Evolutionary conservation across 2,888 invertebrate genomes (phyloP).

Genomic region (Rugalucina vietnamica): DNA sequence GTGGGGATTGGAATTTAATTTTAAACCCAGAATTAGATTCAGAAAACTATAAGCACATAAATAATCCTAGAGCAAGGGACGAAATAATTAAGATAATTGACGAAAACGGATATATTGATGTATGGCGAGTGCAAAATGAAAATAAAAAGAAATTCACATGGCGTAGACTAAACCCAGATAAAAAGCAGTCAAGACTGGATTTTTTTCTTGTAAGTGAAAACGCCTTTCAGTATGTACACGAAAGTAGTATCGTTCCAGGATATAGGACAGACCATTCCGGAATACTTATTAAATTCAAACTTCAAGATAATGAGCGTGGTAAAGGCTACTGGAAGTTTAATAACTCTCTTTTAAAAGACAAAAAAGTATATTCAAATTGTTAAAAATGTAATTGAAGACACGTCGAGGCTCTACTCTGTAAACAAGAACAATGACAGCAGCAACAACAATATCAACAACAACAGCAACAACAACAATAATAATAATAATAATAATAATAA

Average conservation of each 20-base stretch:
- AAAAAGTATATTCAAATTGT: too few species aligned
- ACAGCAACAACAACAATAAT: too few species aligned
- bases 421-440: too few species aligned
- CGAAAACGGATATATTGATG: background rate
- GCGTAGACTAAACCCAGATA: background rate
- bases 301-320: background rate
- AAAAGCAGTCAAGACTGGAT: background rate
- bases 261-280: background rate
- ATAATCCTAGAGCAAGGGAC: background rate
- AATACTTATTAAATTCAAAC: background rate
- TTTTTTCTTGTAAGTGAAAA: background rate
- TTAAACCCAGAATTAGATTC: too few species aligned
- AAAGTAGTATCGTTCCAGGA: background rate
- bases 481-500: too few species aligned
- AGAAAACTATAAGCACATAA: too few species aligned
- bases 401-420: too few species aligned
- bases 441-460: too few species aligned
- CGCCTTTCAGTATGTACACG: background rate
- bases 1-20: too few species aligned
- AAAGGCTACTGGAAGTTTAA: slow-evolving; percentile 3
- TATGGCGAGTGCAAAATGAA: background rate
- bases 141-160: background rate
- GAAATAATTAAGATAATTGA: background rate
- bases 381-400: too few species aligned
- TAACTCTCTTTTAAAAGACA: background rate